Base-by-base conservation (phyloP, 1,140 invertebrate species). In the Drosophila santomea region DNA sequence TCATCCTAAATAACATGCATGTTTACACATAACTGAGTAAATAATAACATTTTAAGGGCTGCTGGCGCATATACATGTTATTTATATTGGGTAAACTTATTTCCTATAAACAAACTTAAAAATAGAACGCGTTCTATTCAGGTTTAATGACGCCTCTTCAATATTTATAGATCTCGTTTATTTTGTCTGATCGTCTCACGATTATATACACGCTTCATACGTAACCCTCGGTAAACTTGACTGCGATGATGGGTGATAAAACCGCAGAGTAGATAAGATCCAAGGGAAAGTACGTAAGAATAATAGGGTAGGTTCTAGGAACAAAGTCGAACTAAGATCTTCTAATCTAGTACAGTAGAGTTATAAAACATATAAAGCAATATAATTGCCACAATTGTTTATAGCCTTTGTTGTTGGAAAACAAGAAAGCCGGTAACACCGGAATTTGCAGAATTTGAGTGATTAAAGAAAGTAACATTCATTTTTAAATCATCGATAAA, bases 241-340 rank as follows among this genome's bases (percentile, higher is more conserved):
- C 15, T n/a, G 43, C 35, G 69, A 68, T 39, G 14, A 41, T 56
- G 63, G 38, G 17, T 35, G 63, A 71, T 69, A 71, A 71, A 69
- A 69, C 25, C 43, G 4, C 17, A 20, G 10, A 20, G 17, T 41
- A 32, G 51, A 71, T 69, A 35, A 71, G 63, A 69, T 48, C 52
- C 45, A 17, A n/a, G 7, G 20, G 17, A 28, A 14, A n/a, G 28
- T 39, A 52, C 20, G 28, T 52, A 64, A 51, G 36, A 2, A 15
- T 17, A 23, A 66, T 63, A 39, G 35, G 59, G 32, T 63, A 60
- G 58, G 43, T 64, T 43, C 15, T n/a, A 25, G 12, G 45, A 66
- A 48, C 63, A 43, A 44, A 64, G 38, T 64, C 32, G 36, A 17
- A 51, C 36, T 8, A 17, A 43, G 59, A 63, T 50, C 47, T 48